Evolutionary conservation across 2,113 vertebrate species (phyloP).

Genomic region (Shinisaurus crocodilurus): DNA sequence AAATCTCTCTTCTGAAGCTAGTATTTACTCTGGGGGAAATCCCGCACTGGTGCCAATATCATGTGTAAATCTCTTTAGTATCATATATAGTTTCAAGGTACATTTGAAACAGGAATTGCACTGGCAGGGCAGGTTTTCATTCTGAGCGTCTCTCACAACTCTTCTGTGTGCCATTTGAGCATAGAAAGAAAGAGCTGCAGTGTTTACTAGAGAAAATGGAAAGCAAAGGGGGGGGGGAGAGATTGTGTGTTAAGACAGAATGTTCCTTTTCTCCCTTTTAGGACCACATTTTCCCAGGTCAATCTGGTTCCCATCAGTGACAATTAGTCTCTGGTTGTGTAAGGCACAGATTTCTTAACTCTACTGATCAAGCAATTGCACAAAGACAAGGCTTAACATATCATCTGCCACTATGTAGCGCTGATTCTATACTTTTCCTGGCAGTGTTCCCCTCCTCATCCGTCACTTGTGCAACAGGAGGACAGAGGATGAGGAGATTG

Average conservation of each 20-base stretch:
- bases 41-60: neutral
- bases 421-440: neutral
- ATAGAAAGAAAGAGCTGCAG: neutral
- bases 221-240: neutral
- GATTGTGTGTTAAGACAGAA: neutral
- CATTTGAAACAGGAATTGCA: neutral
- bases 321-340: neutral
- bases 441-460: neutral
- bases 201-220: neutral
- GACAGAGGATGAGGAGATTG: constrained; percentile 16
- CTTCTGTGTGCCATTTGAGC: too few relatives aligned
- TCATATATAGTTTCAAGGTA: neutral
- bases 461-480: neutral
- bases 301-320: fast-evolving
- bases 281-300: neutral
- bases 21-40: neutral
- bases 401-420: neutral
- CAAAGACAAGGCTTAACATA: neutral
- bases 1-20: neutral
- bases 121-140: neutral
- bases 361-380: neutral
- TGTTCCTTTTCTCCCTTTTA: neutral
- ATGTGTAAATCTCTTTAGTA: neutral
- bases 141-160: neutral
- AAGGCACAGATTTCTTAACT: neutral